Conservation (phyloP, 2,113 vertebrate genomes). For the Tragelaphus imberbis region DNA sequence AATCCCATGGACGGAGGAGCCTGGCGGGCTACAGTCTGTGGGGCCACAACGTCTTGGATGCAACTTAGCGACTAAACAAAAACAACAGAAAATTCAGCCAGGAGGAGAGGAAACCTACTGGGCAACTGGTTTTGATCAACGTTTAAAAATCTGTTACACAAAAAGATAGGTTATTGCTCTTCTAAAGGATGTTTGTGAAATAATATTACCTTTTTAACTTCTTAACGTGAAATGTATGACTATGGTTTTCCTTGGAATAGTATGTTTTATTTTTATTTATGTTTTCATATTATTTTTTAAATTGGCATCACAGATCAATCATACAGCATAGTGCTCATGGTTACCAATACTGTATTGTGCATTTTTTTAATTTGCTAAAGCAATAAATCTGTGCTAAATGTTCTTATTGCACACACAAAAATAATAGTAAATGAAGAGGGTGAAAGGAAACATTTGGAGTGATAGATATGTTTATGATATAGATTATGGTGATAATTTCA, state of each 20-base stretch:
- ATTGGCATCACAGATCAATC: not conserved
- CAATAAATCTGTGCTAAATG: not conserved
- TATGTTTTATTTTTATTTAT: not conserved
- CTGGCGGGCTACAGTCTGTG: accelerated
- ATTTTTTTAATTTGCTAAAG: not conserved
- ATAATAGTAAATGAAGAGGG: not conserved
- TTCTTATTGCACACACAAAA: not conserved
- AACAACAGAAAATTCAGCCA: not conserved
- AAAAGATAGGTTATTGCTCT: not conserved
- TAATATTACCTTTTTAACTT: not conserved
- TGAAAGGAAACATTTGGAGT: not conserved
- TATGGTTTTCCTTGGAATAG: not conserved
- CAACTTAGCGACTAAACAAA: not conserved
- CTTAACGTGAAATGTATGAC: not conserved
- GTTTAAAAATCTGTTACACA: conserved; percentile 5
- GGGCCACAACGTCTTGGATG: not conserved
- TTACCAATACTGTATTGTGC: not conserved
- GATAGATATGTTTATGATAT: not conserved
- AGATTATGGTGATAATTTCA: not conserved
- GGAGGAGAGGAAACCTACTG: not conserved
- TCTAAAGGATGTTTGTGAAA: not conserved
- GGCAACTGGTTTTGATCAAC: not conserved
- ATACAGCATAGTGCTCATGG: not conserved
- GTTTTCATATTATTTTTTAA: not conserved
- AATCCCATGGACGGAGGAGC: not conserved